Percentiles rank a stretch among this genome's conserved stretches.
Evolutionary conservation across 1,140 invertebrate species (phyloP).

Genomic region (Listronotus oregonensis): DNA sequence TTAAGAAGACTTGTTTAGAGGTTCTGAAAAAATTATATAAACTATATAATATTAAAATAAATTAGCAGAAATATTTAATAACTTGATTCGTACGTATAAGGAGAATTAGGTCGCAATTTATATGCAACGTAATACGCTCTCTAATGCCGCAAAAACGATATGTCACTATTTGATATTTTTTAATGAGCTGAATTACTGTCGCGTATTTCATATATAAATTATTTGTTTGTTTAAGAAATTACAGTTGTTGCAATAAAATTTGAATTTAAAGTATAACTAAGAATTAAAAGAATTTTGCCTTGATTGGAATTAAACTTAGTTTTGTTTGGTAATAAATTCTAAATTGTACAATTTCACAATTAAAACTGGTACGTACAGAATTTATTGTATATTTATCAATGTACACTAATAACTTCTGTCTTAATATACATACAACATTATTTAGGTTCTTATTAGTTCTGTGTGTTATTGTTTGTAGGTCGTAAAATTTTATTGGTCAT

Average conservation of each 20-base stretch:
- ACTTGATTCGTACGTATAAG: constrained; percentile 20
- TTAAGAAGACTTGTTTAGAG: too few species aligned
- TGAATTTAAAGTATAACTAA: constrained; percentile 5
- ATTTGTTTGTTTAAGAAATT: constrained; percentile 21
- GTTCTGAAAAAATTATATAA: constrained; percentile 20
- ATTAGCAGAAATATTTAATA: constrained; percentile 31
- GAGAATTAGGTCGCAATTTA: constrained; percentile 25
- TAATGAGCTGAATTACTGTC: constrained; percentile 19
- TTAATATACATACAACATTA: too few species aligned
- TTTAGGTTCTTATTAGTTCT: too few species aligned
- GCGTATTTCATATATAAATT: constrained; percentile 26
- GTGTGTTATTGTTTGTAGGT: too few species aligned
- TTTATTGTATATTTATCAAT: too few species aligned
- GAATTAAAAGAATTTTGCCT: not conserved
- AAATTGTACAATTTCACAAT: too few species aligned
- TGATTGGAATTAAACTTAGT: not conserved
- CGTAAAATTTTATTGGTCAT: too few species aligned
- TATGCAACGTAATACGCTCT: constrained; percentile 17
- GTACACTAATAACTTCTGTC: too few species aligned
- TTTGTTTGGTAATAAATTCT: not conserved
- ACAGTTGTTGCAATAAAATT: constrained; percentile 13
- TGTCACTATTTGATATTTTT: constrained; percentile 28
- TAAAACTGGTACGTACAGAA: too few species aligned
- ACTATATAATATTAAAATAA: constrained; percentile 25
- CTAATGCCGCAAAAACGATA: constrained; percentile 33